Conservation (phyloP, 2,797 vertebrate species). For the Myotis daubentonii region DNA sequence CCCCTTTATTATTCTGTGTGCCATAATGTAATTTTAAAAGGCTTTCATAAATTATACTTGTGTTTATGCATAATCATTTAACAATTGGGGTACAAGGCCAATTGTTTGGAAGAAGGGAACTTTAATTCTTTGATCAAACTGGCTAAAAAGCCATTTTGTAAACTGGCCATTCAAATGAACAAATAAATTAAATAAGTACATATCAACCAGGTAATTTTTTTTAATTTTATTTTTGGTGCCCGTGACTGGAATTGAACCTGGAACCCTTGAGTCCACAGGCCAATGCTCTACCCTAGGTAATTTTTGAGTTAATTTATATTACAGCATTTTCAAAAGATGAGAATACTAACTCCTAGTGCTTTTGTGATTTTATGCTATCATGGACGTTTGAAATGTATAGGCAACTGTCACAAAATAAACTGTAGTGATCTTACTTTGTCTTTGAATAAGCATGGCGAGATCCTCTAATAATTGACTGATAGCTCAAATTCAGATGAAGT, state of each 20-base stretch:
- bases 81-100: not conserved
- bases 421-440: not conserved
- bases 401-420: conserved; percentile 38
- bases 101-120: not conserved
- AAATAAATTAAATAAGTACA: not conserved
- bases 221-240: too few species aligned
- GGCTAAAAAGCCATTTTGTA: not conserved
- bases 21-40: not conserved
- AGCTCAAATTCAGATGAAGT: conserved; percentile 49
- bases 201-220: not conserved
- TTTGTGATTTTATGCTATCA: not conserved
- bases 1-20: not conserved
- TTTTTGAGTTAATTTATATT: not conserved
- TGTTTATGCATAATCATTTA: not conserved
- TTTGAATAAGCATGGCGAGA: not conserved
- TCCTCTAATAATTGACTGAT: conserved; percentile 16
- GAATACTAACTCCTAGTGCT: not conserved
- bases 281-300: not conserved
- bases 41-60: not conserved
- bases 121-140: conserved; percentile 33
- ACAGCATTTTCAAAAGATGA: not conserved
- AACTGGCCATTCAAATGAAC: not conserved
- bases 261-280: too few species aligned
- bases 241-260: too few species aligned
- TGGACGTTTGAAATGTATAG: not conserved